phyloP scores from a whole-genome alignment of 2,888 invertebrate species.

The Oligia strigilis region DNA sequence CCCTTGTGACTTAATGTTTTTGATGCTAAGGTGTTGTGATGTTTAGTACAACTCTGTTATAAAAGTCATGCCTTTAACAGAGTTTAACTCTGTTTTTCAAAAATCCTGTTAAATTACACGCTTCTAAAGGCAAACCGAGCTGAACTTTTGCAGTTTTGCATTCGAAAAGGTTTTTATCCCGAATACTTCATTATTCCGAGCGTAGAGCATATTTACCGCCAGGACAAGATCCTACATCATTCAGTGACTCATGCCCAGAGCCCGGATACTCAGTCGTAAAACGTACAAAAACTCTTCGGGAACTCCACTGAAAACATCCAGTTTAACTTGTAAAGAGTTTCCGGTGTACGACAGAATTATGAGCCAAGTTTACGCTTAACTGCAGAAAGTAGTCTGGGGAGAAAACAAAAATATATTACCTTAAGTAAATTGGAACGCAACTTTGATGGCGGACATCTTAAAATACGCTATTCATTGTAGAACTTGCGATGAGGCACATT shows the following conservation, averaged over 20 bases:
- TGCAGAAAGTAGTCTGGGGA: conserved; percentile 69
- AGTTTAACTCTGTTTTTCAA: background rate
- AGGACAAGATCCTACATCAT: conserved; percentile 62
- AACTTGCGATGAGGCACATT: conserved; percentile 34
- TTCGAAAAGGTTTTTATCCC: conserved; percentile 42
- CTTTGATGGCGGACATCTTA: conserved; percentile 53
- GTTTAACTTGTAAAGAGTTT: conserved; percentile 83
- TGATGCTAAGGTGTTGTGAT: background rate
- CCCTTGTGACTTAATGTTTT: background rate
- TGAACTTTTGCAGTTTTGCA: conserved; percentile 26
- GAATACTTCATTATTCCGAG: conserved; percentile 40
- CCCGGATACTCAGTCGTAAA: conserved; percentile 70
- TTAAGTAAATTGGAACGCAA: conserved; percentile 58
- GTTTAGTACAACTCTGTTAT: background rate
- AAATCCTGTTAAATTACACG: background rate
- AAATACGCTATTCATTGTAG: conserved; percentile 56
- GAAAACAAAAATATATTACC: conserved; percentile 75
- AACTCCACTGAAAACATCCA: conserved; percentile 79
- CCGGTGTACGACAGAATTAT: conserved; percentile 81
- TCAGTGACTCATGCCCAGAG: conserved; percentile 61
- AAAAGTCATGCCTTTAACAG: background rate
- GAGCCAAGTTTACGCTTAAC: conserved; percentile 79
- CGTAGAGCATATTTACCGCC: conserved; percentile 36
- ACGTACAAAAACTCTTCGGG: conserved; percentile 77
- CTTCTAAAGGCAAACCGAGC: conserved; percentile 3